Percentiles rank a stretch among this genome's conserved stretches.
Conservation (phyloP, 2,888 invertebrate species). For the Pristionchus exspectatus region DNA sequence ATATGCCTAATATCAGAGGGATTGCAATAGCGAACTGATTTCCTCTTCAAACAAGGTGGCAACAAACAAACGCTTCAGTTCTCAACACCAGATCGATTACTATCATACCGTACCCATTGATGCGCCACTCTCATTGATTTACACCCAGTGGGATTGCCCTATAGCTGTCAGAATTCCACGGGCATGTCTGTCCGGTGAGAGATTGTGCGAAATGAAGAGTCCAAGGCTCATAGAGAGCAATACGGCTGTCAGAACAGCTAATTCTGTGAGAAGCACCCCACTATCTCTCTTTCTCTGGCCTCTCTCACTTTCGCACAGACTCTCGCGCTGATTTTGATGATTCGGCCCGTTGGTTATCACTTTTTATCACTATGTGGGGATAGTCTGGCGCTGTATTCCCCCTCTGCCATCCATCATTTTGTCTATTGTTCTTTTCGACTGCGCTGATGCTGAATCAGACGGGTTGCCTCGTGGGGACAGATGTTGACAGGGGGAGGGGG, state of each 20-base stretch:
- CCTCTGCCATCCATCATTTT: background rate
- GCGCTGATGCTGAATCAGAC: background rate
- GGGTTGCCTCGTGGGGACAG: background rate
- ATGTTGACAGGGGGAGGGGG: background rate
- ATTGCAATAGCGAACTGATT: too few relatives aligned
- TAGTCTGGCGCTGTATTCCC: background rate
- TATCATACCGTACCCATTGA: background rate
- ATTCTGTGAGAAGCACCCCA: background rate
- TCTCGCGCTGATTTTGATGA: conserved; percentile 16
- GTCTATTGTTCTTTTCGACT: background rate
- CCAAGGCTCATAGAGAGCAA: background rate
- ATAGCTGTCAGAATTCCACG: background rate
- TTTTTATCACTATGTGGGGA: conserved; percentile 17
- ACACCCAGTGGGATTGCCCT: background rate
- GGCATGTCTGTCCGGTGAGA: background rate
- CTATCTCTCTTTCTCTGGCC: background rate
- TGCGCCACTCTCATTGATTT: background rate
- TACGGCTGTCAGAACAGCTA: background rate
- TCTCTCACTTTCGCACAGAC: background rate
- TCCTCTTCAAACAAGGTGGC: too few relatives aligned
- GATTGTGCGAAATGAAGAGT: background rate
- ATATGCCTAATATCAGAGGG: too few relatives aligned
- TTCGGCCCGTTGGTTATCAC: background rate
- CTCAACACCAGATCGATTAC: background rate
- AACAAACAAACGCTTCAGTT: background rate